phyloP scores from a whole-genome alignment of 37 sponge, comb jelly and placozoan species.

The Spongilla lacustris region DNA sequence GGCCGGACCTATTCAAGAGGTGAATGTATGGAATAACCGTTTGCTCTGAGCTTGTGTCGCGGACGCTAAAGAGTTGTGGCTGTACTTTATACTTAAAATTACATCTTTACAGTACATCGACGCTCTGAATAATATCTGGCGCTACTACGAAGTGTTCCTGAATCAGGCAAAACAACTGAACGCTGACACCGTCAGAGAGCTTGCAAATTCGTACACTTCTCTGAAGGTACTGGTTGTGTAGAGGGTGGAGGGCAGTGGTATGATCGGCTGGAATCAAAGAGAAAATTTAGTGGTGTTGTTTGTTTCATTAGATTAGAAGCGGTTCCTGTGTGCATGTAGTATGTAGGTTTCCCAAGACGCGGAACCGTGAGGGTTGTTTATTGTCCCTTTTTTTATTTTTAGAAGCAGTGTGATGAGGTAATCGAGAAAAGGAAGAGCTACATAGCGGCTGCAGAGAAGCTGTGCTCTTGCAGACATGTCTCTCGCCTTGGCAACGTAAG shows the following conservation, averaged over 20 bases:
- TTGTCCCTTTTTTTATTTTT: slow-evolving; percentile 3
- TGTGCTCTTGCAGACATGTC: slow-evolving; percentile 60
- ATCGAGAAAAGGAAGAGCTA: slow-evolving; percentile 43
- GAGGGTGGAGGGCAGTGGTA: too few species aligned
- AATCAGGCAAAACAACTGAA: slow-evolving; percentile 54
- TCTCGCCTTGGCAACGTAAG: slow-evolving; percentile 64
- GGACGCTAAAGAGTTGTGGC: background rate
- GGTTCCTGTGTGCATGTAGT: too few species aligned
- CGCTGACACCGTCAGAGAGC: slow-evolving; percentile 40
- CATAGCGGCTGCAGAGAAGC: slow-evolving; percentile 44
- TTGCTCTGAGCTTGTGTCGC: background rate
- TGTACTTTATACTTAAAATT: too few species aligned
- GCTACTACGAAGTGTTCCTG: slow-evolving; percentile 64
- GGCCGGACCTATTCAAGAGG: slow-evolving; percentile 15
- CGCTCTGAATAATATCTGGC: slow-evolving; percentile 46
- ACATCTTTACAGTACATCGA: slow-evolving; percentile 64
- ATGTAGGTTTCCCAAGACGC: too few species aligned
- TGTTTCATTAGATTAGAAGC: too few species aligned
- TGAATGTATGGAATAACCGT: background rate
- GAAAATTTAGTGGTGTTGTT: too few species aligned
- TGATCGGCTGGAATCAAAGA: too few species aligned
- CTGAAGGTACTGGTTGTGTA: too few species aligned
- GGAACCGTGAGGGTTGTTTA: too few species aligned
- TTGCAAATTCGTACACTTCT: slow-evolving; percentile 43
- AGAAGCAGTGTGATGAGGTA: slow-evolving; percentile 61